Evolutionary conservation across 2,113 vertebrate genomes (phyloP).

Genomic region (Sander vitreus): DNA sequence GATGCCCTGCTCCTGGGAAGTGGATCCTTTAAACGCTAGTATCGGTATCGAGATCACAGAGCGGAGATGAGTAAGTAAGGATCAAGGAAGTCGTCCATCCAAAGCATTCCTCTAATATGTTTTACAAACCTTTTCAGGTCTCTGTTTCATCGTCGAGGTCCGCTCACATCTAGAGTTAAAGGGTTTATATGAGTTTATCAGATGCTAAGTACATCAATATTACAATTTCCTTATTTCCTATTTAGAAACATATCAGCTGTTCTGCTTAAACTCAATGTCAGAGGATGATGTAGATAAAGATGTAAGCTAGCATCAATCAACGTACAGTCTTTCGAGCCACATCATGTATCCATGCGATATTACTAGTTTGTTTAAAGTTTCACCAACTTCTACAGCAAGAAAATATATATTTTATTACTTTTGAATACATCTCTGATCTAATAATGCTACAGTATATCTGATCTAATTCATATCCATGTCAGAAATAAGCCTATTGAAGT

Average conservation of each 20-base stretch:
- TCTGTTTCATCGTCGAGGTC: slow-evolving; percentile 57
- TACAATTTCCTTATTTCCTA: slow-evolving; percentile 53
- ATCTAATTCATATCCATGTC: background rate
- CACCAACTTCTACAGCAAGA: background rate
- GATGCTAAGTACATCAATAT: slow-evolving; percentile 46
- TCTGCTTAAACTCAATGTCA: slow-evolving; percentile 53
- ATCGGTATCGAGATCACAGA: slow-evolving; percentile 70
- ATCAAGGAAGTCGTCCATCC: slow-evolving; percentile 71
- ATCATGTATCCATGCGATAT: background rate
- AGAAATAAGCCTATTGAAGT: slow-evolving; percentile 1
- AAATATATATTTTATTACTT: background rate
- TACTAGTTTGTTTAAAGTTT: background rate
- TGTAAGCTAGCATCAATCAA: slow-evolving; percentile 25
- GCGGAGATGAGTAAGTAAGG: slow-evolving; percentile 67
- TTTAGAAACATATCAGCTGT: slow-evolving; percentile 56
- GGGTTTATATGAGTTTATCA: slow-evolving; percentile 62
- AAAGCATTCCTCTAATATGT: slow-evolving; percentile 70
- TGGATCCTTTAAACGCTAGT: slow-evolving; percentile 65
- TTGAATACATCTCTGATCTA: background rate
- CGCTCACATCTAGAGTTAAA: slow-evolving; percentile 37
- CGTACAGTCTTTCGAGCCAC: background rate
- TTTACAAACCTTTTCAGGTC: slow-evolving; percentile 75
- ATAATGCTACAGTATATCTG: background rate
- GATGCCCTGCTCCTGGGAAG: slow-evolving; percentile 56
- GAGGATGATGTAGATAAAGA: slow-evolving; percentile 32